Conservation (phyloP, 2,113 vertebrate genomes). For the Semicossyphus pulcher region DNA sequence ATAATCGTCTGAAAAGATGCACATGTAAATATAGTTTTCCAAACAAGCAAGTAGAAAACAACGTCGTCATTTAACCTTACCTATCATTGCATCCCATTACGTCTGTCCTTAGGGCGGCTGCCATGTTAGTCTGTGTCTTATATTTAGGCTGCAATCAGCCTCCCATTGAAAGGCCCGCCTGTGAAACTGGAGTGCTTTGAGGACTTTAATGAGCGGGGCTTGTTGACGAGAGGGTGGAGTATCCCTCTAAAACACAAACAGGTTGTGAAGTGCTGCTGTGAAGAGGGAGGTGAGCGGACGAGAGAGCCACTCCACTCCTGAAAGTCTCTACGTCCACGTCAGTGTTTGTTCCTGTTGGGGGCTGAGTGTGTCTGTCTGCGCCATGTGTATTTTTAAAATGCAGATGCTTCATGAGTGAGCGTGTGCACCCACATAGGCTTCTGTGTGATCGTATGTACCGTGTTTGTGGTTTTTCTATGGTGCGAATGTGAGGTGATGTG, state of each 20-base stretch:
- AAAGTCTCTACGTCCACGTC: not conserved
- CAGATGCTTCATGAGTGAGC: not conserved
- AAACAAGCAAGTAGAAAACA: not conserved
- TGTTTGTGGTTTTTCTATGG: not conserved
- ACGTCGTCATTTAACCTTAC: not conserved
- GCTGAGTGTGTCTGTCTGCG: not conserved
- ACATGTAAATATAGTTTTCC: too few species aligned
- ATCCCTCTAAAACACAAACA: constrained; percentile 48
- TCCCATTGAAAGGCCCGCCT: constrained; percentile 18
- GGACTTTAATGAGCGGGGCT: constrained; percentile 32
- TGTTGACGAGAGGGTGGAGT: constrained; percentile 37
- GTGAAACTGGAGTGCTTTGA: constrained; percentile 24
- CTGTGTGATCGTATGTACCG: not conserved
- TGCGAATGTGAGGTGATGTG: not conserved
- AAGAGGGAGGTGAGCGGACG: constrained; percentile 23
- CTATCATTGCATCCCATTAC: not conserved
- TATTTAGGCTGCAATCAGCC: constrained; percentile 35
- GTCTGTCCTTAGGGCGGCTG: constrained; percentile 2
- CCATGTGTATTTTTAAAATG: not conserved
- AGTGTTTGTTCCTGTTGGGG: constrained; percentile 9
- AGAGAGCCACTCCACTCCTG: constrained; percentile 10
- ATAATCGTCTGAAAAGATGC: too few species aligned
- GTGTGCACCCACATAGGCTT: not conserved
- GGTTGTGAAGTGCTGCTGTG: constrained; percentile 23
- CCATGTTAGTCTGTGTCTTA: constrained; percentile 14